These are phyloP conservation scores for Sceloporus undulatus DNA, from an alignment of 2,113 vertebrate genomes.

Conservation along the genomic window DNA sequence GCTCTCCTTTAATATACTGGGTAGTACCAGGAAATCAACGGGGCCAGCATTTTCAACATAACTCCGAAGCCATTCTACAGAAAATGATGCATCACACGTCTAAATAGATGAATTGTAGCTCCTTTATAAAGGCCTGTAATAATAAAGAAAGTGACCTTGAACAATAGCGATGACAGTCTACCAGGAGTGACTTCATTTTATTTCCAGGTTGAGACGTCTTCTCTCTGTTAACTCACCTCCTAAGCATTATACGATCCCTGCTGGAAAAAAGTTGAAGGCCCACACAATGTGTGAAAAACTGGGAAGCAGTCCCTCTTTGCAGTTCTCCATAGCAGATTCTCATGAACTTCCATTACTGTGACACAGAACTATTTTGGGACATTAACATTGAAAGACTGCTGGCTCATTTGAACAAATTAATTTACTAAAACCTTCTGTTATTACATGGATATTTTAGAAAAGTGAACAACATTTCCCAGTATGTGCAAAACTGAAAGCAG, in stretches of 20 bases:
- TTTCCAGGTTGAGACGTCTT: conserved; percentile 38
- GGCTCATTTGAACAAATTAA: background rate
- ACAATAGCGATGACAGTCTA: conserved; percentile 46
- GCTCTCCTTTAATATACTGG: conserved; percentile 31
- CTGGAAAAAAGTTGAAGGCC: conserved; percentile 39
- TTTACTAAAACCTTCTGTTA: background rate
- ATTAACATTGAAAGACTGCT: background rate
- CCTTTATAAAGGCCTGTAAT: conserved; percentile 47
- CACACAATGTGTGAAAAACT: conserved; percentile 26
- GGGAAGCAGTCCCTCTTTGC: conserved; percentile 38
- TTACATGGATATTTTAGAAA: background rate
- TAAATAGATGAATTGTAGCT: conserved; percentile 46
- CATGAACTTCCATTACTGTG: background rate
- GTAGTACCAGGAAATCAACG: conserved; percentile 1
- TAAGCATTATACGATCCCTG: conserved; percentile 31
- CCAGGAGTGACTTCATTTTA: conserved; percentile 30
- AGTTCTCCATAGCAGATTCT: background rate
- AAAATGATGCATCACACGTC: conserved; percentile 17
- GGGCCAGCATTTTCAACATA: conserved; percentile 14
- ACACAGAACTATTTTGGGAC: background rate
- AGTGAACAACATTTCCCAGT: background rate
- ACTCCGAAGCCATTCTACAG: conserved; percentile 30
- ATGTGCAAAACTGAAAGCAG: background rate
- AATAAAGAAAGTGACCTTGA: conserved; percentile 50
- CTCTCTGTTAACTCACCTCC: conserved; percentile 50